Evolutionary conservation across 2,888 invertebrate species (phyloP), one percentile per base, ranked within the genome.

Genomic region (Thalpophila matura): DNA sequence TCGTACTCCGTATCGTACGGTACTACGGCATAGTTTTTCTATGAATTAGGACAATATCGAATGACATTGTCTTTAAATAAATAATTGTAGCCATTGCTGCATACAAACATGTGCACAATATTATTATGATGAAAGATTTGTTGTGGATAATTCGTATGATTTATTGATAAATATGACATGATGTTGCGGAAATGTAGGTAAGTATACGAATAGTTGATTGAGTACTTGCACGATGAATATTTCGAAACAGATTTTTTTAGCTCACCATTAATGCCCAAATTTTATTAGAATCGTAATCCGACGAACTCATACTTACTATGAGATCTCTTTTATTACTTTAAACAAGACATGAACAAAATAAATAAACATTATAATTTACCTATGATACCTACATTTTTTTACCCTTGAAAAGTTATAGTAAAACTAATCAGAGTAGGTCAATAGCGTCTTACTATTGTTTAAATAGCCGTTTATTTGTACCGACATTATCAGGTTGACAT

Each of bases 1-100:
- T 42, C 37, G 26, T 35, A 35, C 50, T 57, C 35, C 38, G 60
- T 47, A 43, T 60, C 20, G 22, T 74, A 77, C 74, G 74, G 78
- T 80, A 71, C 38, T 29, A n/a, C 1, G 49, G 56, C 40, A 37
- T 49, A 49, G 49, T 45, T 54, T 59, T 54, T 9, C 4, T 22
- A 42, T 33, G 14, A 71, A 69, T 68, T 61, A 29, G 70, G 47
- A 53, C 70, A 53, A 7, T 26, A 73, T 37, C 29, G 24, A 7
- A 58, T 61, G 38, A 47, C 40, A 60, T 27, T 46, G 29, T 22
- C 31, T 20, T 49, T 67, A 56, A 65, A 20, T 16, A 40, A 43
- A 65, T 66, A 66, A 73, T 38, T 56, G 26, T 33, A 24, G 31
- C 33, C 10, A n/a, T 16, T 42, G 31, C 10, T 58, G 20, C 29